Evolutionary conservation across 2,113 vertebrate species (phyloP).

Genomic region (Rattus norvegicus): DNA sequence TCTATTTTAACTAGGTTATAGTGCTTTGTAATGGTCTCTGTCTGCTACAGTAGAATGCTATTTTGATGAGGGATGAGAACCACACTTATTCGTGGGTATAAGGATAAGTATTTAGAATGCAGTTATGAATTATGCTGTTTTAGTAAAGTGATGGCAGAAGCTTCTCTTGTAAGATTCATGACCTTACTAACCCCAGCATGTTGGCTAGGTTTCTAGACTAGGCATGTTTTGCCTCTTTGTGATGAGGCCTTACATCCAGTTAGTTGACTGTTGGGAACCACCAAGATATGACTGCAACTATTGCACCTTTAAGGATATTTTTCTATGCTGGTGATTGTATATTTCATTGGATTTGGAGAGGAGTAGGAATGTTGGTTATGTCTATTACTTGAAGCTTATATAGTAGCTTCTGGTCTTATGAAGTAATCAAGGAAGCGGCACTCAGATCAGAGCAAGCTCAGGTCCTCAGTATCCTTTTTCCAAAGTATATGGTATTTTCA

Average conservation of each 20-base stretch:
- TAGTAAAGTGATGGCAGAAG: neutral
- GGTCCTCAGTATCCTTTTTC: neutral
- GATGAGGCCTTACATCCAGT: neutral
- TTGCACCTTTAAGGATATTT: neutral
- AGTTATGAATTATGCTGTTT: neutral
- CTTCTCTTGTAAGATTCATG: neutral
- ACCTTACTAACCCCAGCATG: neutral
- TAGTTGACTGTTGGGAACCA: neutral
- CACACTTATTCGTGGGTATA: neutral
- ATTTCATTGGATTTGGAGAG: neutral
- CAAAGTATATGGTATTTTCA: neutral
- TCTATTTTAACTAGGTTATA: neutral
- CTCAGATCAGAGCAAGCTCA: neutral
- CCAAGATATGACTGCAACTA: neutral
- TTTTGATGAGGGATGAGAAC: neutral
- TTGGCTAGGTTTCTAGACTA: neutral
- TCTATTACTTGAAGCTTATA: neutral
- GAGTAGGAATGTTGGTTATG: neutral
- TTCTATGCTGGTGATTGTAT: neutral
- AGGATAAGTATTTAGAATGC: neutral
- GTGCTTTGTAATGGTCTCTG: neutral
- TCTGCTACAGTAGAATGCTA: neutral
- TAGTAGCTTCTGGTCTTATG: neutral
- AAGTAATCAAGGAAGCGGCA: neutral
- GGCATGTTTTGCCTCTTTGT: neutral